Percentiles rank a stretch among this genome's conserved stretches.
Evolutionary conservation across 2,113 vertebrate genomes (phyloP).

Genomic region (Indicator maculatus): DNA sequence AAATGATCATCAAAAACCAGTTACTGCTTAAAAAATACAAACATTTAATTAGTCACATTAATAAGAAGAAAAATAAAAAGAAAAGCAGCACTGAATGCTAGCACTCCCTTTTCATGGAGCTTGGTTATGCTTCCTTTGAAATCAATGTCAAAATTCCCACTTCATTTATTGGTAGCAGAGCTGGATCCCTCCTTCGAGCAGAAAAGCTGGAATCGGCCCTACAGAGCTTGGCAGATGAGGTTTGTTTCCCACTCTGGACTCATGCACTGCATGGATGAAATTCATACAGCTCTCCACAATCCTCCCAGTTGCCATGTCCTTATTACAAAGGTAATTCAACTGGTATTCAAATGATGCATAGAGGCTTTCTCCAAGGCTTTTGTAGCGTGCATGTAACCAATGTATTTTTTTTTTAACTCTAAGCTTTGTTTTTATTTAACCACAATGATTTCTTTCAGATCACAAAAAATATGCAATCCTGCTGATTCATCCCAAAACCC

Average conservation of each 20-base stretch:
- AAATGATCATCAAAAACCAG: constrained; percentile 59
- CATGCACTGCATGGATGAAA: background rate
- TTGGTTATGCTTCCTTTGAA: constrained; percentile 30
- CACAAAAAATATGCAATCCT: background rate
- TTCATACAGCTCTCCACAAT: background rate
- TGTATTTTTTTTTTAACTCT: background rate
- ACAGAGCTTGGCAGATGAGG: background rate
- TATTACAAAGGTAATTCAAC: background rate
- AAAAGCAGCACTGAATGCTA: background rate
- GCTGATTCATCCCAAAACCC: background rate
- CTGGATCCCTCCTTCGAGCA: background rate
- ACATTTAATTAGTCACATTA: constrained; percentile 71
- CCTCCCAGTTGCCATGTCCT: background rate
- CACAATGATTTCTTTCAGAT: background rate
- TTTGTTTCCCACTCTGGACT: background rate
- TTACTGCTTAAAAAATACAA: constrained; percentile 65
- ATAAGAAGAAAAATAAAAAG: background rate
- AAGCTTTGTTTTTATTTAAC: background rate
- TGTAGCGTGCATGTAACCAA: background rate
- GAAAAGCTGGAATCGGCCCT: background rate
- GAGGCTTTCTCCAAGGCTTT: background rate
- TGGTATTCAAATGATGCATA: background rate
- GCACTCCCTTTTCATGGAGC: background rate
- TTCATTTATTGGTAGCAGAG: background rate
- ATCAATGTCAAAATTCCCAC: constrained; percentile 16